phyloP scores from a whole-genome alignment of 2,888 invertebrate species.

The Colletes collaris region DNA sequence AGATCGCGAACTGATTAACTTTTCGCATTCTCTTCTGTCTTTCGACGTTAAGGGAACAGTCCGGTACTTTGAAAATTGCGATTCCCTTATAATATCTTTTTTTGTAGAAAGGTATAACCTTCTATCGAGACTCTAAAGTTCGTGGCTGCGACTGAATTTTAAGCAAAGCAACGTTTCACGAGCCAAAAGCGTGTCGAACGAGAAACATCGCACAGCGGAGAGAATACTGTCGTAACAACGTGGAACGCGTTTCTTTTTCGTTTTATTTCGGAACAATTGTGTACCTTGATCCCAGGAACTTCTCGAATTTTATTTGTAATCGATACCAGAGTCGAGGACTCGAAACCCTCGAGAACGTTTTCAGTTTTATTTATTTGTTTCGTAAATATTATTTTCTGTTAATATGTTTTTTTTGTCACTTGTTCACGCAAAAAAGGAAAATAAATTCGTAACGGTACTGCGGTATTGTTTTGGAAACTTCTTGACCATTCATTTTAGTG shows the following conservation, averaged over 20 bases:
- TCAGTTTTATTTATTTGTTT: neutral
- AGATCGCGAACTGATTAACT: too few species aligned
- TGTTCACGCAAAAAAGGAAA: too few species aligned
- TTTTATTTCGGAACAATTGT: neutral
- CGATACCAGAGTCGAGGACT: neutral
- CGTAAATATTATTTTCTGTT: neutral
- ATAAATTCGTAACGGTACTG: too few species aligned
- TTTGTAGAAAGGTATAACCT: too few species aligned
- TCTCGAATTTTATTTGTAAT: neutral
- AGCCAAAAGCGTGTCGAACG: constrained; percentile 10
- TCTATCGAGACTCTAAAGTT: too few species aligned
- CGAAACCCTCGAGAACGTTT: neutral
- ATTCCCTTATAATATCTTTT: too few species aligned
- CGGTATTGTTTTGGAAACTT: too few species aligned
- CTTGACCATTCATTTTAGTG: too few species aligned
- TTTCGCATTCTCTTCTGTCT: neutral
- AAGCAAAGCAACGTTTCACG: neutral
- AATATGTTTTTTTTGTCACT: too few species aligned
- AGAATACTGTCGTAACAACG: constrained; percentile 28
- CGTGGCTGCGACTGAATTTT: neutral
- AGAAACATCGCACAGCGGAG: constrained; percentile 16
- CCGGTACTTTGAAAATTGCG: too few species aligned
- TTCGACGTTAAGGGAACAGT: neutral
- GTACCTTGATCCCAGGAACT: too few species aligned
- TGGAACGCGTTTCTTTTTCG: neutral